Evolutionary conservation across 2,888 invertebrate species (phyloP), one percentile per base, ranked within the genome.

Genomic region (Hydrotaea cyrtoneurina): DNA sequence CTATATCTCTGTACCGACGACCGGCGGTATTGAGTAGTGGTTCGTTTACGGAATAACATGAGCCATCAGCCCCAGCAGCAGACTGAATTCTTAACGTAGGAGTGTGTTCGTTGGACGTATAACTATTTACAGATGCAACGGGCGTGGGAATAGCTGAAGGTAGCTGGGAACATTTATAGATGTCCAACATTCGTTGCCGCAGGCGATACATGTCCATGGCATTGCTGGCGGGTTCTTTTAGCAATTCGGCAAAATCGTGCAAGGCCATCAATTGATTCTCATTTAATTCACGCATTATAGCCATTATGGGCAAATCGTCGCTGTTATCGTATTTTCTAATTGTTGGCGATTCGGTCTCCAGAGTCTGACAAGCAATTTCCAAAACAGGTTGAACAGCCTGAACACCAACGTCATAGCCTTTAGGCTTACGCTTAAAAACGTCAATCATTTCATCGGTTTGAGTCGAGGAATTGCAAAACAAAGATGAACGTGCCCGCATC

Each of bases 211-310:
- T 85, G 43, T 87, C 87, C 59, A 73, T 85, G 10, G 77, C 77
- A 72, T n/a, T 86, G n/a, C 55, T 1, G 1, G 71, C 76, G 13
- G 86, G 80, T 69, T 86, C 81, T 15, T 78, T 74, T 31, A 87
- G 80, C 10, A 88, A 64, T 62, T 88, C 87, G 2, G 86, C 87
- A 83, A 88, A 88, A 62, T 86, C 80, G 66, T 82, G 86, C 64
- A 88, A 71, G 11, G 88, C 87, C 80, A 87, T 73, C 8, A 88
- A 43, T 79, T 88, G 87, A 80, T 86, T 86, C 55, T 88, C 88
- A 80, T 87, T 88, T 8, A 88, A 72, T 10, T 78, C 76, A 4
- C 55, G 82, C 13, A 88, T 82, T 36, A 87, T 75, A 15, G 64
- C 62, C 86, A 88, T 85, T 15, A 88, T 79, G 21, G 88, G 87